Base-by-base conservation (phyloP, 2,113 vertebrate genomes). In the Cromileptes altivelis region DNA sequence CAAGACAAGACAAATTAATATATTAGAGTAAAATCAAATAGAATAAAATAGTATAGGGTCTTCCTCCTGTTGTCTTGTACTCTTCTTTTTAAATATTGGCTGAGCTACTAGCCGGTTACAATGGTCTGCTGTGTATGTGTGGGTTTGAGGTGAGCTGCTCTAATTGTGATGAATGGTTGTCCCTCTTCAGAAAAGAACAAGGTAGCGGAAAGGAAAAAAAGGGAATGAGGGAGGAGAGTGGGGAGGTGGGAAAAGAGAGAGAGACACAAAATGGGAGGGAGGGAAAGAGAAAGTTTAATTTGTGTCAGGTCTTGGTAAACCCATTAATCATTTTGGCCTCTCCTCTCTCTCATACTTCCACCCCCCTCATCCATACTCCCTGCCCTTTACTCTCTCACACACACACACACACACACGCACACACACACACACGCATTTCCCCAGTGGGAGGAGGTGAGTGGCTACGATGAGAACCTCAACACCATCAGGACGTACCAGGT, bases 401-500 rank as follows among this genome's bases (percentile, higher is more conserved):
- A 40, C 61, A 53, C 72, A 25, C 62, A 50, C 19, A 70, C 68
- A 65, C 67, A 37, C 33, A 37, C 33, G 7, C 33, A 37, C 33
- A 37, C 33, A 37, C 33, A 13, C 30, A 21, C 67, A 49, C 63
- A 45, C 70, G 21, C 60, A 37, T 25, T 42, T 33, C 13, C 56
- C 12, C 92, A 99, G 98, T 99, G 98, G 98, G 98, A 99, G 94
- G 98, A 99, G 94, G 97, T 99, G 92, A 99, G 97, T 4, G 98
- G 97, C 91, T 98, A 98, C 3, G 98, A 99, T 84, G 98, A 99
- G 92, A 98, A 98, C 94, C 96, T 99, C 88, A 98, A 99, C 95
- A 98, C 98, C 91, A 99, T 99, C 94, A 96, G 97, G 75, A 99
- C 98, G 0, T 99, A 98, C 93, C 98, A 99, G 95, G 98, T 99